Conservation (phyloP, 1,140 invertebrate genomes). For the Euglossa dilemma region DNA sequence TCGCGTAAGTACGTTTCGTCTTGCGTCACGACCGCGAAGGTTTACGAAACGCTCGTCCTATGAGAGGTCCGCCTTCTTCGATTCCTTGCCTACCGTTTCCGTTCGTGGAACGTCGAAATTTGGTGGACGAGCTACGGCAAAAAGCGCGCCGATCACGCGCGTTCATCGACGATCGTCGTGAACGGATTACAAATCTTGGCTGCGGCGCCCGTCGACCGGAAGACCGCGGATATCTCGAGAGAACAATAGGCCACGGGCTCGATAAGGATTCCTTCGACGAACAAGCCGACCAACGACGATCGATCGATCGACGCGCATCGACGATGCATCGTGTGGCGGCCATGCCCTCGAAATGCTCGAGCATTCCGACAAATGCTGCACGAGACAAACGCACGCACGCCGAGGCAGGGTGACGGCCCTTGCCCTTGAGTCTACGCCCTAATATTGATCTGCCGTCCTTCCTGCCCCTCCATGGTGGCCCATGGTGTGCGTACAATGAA, state of each 20-base stretch:
- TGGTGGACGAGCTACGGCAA: background rate
- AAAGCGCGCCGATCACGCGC: background rate
- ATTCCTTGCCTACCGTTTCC: background rate
- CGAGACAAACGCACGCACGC: background rate
- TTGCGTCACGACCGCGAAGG: slow-evolving; percentile 24
- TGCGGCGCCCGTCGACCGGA: slow-evolving; percentile 12
- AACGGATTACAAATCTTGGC: slow-evolving; percentile 24
- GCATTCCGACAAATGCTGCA: background rate
- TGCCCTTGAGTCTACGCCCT: slow-evolving; percentile 78
- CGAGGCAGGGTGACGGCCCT: slow-evolving; percentile 57
- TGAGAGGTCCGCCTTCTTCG: too few species aligned
- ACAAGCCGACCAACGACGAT: too few species aligned
- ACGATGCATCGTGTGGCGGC: slow-evolving; percentile 27
- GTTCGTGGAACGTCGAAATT: too few species aligned
- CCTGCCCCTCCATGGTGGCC: slow-evolving; percentile 62
- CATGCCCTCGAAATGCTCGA: slow-evolving; percentile 1
- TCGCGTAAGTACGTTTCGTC: slow-evolving; percentile 25
- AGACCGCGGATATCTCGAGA: slow-evolving; percentile 32
- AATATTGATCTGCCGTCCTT: slow-evolving; percentile 76
- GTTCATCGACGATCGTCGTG: background rate
- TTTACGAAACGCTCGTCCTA: slow-evolving; percentile 20
- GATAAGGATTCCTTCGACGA: slow-evolving; percentile 50
- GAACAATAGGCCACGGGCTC: slow-evolving; percentile 42
- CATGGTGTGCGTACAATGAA: slow-evolving; percentile 56
- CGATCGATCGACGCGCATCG: background rate